Conservation (phyloP, 1,140 invertebrate species). For the Lanistes nyassanus region DNA sequence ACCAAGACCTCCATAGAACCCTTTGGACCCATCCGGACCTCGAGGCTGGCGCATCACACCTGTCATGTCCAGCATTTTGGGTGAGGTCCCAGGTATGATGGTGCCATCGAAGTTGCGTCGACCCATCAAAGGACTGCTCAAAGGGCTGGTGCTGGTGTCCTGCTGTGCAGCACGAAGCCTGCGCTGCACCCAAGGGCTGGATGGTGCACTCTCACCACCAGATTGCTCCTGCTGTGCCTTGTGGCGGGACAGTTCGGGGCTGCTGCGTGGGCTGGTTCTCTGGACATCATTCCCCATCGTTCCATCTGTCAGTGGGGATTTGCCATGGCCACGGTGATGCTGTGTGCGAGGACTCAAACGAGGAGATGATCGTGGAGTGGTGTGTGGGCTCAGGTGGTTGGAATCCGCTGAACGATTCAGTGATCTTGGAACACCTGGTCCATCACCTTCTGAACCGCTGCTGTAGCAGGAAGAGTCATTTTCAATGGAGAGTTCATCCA, state of each 20-base stretch:
- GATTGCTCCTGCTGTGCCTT: conserved; percentile 42
- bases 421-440: conserved; percentile 23
- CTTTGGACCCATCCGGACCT: conserved; percentile 85
- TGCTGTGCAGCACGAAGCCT: conserved; percentile 64
- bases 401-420: conserved; percentile 35
- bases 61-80: conserved; percentile 65
- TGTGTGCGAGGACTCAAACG: conserved; percentile 53
- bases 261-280: conserved; percentile 56
- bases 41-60: conserved; percentile 81
- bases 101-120: conserved; percentile 42
- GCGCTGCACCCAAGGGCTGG: conserved; percentile 70
- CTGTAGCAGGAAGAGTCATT: conserved; percentile 58
- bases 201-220: conserved; percentile 49
- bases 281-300: conserved; percentile 44
- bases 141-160: conserved; percentile 47
- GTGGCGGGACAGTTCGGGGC: conserved; percentile 55
- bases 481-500: conserved; percentile 52
- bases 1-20: conserved; percentile 71
- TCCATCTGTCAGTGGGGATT: conserved; percentile 54
- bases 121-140: conserved; percentile 46
- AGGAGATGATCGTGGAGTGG: conserved; percentile 38
- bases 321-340: conserved; percentile 47
- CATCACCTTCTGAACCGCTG: conserved; percentile 61
- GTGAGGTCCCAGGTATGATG: conserved; percentile 27
- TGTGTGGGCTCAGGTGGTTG: conserved; percentile 46